Conservation (phyloP, 1,140 invertebrate genomes). For the Drosophila bipectinata region DNA sequence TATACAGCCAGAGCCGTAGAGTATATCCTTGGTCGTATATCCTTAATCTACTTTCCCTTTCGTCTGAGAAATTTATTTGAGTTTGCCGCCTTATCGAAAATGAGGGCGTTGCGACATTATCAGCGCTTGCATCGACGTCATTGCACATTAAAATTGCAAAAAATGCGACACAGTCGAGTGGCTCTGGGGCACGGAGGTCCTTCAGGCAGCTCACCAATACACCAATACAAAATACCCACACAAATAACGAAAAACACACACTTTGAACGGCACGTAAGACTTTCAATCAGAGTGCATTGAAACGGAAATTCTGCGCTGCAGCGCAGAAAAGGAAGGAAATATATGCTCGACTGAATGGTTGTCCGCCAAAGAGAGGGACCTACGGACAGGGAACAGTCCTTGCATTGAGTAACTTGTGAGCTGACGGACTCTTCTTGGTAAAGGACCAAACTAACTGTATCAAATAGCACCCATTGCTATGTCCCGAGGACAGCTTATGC, state of each 20-base stretch:
- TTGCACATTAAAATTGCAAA: conserved; percentile 77
- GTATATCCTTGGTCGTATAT: conserved; percentile 3
- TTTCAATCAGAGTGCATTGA: conserved; percentile 78
- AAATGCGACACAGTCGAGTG: conserved; percentile 42
- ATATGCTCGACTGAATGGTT: conserved; percentile 61
- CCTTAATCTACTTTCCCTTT: not conserved
- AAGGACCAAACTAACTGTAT: conserved; percentile 50
- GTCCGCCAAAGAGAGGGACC: conserved; percentile 23
- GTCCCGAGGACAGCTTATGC: conserved; percentile 23
- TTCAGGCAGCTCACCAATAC: conserved; percentile 40
- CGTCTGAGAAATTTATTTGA: conserved; percentile 48
- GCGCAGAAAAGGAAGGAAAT: conserved; percentile 77
- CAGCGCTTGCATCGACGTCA: conserved; percentile 69
- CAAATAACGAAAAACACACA: conserved; percentile 12
- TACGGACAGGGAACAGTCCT: conserved; percentile 1
- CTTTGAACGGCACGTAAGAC: conserved; percentile 64
- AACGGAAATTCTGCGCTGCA: conserved; percentile 80
- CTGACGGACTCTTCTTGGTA: conserved; percentile 30
- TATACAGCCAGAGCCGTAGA: not conserved
- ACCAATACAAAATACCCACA: conserved; percentile 17
- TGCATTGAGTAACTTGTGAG: conserved; percentile 25
- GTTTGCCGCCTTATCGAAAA: conserved; percentile 57
- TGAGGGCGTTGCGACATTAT: conserved; percentile 57
- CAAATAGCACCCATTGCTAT: conserved; percentile 41
- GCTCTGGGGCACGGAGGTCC: conserved; percentile 37